Base-by-base conservation (phyloP, 2,888 invertebrate genomes). In the Fragum sueziense region DNA sequence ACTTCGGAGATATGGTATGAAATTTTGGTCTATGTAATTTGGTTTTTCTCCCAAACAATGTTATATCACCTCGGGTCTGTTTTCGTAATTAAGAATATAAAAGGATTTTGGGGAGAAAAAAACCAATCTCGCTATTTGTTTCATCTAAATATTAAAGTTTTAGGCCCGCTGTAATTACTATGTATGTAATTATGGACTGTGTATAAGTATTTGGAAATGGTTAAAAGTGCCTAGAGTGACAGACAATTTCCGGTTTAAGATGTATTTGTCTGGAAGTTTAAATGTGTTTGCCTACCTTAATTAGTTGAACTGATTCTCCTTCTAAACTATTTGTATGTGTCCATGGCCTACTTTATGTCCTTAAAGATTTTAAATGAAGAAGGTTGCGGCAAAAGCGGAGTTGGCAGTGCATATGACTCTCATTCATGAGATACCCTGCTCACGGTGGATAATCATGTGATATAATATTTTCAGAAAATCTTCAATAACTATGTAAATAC, bases 181-280 rank as follows among this genome's bases (percentile, higher is more conserved):
- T 65, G 41, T 41, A 41, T 22, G 65, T 65, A 65, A 65, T 65
- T 65, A 65, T 41, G 65, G 34, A 65, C 41, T 22, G 20, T 41
- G 65, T 37, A 65, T 65, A 65, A 65, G 65, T 65, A 65, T 37
- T 65, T 65, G 1, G 65, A 65, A 65, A 65, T 65, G 65, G 65
- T 65, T 65, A 41, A 27, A 41, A 41, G 41, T 65, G 65, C 65
- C 65, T 37, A 20, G 41, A 65, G 65, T 65, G 65, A 65, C 65
- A 65, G 65, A 65, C 65, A 65, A 65, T 65, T 65, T 65, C 65
- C 65, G 37, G 65, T 65, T 3, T 37, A 65, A 65, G 65, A 65
- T 65, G 65, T 65, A 65, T 65, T 65, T 65, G 65, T 65, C 65
- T 65, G 65, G 65, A 41, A 14, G 22, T 65, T 65, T 65, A 65